A percentile compares a stretch with the other conserved stretches of the same genome.
phyloP scores from a whole-genome alignment of 2,113 vertebrate species.

The Salvelinus alpinus region DNA sequence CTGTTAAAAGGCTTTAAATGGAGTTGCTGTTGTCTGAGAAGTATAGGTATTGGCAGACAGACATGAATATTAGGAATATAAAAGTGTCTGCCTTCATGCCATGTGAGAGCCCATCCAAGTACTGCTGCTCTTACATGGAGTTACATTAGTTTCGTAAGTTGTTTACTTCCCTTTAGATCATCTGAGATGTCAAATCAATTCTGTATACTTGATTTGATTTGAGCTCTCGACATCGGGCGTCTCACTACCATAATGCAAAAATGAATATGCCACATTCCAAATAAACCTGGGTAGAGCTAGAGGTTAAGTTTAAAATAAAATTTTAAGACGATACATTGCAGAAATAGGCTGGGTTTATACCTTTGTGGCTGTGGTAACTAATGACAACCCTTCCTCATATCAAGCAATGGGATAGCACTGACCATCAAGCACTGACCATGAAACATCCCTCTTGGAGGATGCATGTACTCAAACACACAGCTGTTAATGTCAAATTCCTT shows the following conservation, averaged over 20 bases:
- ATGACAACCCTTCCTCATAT: too few species aligned
- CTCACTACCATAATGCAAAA: neutral
- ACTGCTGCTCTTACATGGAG: neutral
- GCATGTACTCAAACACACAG: too few species aligned
- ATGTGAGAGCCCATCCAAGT: neutral
- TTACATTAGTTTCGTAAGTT: neutral
- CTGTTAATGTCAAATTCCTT: too few species aligned
- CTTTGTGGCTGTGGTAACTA: too few species aligned
- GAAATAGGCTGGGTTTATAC: too few species aligned
- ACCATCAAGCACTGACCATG: too few species aligned
- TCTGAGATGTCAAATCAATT: neutral
- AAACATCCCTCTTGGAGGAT: too few species aligned
- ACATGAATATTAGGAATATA: neutral
- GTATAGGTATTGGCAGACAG: constrained; percentile 64
- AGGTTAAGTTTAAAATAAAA: too few species aligned
- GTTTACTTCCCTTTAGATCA: neutral
- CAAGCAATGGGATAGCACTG: too few species aligned
- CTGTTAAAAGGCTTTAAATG: constrained; percentile 77
- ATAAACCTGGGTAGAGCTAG: too few species aligned
- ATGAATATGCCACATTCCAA: neutral
- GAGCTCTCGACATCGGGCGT: neutral
- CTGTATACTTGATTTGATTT: too few species aligned
- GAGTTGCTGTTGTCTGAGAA: constrained; percentile 79
- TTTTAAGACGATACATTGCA: neutral
- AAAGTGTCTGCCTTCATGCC: neutral